Evolutionary conservation across 2,797 vertebrate species (phyloP).

Genomic region (Cyclura pinguis): DNA sequence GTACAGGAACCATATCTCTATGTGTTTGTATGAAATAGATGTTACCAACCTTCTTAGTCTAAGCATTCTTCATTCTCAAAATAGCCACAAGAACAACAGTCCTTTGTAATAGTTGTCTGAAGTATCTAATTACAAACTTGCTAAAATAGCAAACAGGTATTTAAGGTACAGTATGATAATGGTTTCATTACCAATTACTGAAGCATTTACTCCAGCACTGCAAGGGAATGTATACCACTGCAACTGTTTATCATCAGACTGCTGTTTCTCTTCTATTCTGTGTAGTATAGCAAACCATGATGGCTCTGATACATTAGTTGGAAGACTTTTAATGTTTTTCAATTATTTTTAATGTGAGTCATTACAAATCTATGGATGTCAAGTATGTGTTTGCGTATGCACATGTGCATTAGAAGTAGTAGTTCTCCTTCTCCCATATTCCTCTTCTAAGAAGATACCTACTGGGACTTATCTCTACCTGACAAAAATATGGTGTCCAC

Average conservation of each 20-base stretch:
- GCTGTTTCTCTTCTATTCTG: not conserved
- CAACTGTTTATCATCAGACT: not conserved
- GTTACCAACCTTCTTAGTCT: not conserved
- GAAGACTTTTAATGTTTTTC: not conserved
- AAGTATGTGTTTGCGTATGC: not conserved
- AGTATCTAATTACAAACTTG: not conserved
- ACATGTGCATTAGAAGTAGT: not conserved
- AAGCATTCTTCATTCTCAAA: not conserved
- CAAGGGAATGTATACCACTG: not conserved
- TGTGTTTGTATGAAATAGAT: not conserved
- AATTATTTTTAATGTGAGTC: not conserved
- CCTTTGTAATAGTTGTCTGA: not conserved
- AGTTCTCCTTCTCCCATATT: not conserved
- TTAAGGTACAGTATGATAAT: not conserved
- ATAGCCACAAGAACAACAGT: too few species aligned
- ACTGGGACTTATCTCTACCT: not conserved
- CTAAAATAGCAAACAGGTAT: not conserved
- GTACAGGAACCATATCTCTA: not conserved
- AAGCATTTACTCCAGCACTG: not conserved
- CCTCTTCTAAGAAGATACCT: not conserved
- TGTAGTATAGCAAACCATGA: not conserved
- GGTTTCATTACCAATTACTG: not conserved
- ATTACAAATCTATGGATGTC: not conserved
- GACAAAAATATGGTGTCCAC: not conserved
- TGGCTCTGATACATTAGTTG: not conserved